Base-by-base conservation (phyloP, 2,797 vertebrate species). In the Austrolebias charrua region DNA sequence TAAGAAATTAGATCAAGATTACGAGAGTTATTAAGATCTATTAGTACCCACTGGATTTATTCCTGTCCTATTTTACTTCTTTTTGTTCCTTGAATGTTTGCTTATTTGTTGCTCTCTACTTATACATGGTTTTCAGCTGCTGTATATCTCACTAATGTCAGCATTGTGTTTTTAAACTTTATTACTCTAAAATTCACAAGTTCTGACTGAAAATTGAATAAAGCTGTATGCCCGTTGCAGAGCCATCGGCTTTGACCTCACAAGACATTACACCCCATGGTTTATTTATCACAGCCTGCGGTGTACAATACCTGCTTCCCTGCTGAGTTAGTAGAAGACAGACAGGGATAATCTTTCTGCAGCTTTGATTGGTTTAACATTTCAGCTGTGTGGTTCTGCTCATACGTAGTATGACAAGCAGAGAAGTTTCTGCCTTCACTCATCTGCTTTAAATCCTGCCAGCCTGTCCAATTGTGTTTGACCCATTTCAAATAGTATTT, bases 401-500 rank as follows among this genome's bases (percentile, higher is more conserved):
- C 55, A 55, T n/a, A n/a, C n/a, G n/a, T n/a, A n/a, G n/a, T 3
- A 43, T 28, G 24, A 9, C 12, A 46, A 46, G 15, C 31, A 10
- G 44, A 38, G 11, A 53, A 35, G 56, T 58, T 49, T 44, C 29
- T 71, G 43, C 66, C 24, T 28, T n/a, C 40, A 11, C 50, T 24
- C 15, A 12, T 35, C 24, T 24, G 24, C 24, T 24, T 24, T 24
- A 1, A 29, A 50, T 59, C 66, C 55, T 65, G 24, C 20, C 53
- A 35, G 53, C 35, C 62, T 42, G 16, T 44, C 13, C 67, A 54
- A 70, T 59, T 75, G 60, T 61, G 43, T 46, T 19, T 73, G 79
- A 78, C 75, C 85, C 75, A 82, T 53, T 86, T 85, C 1, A 1
- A 13, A 33, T 50, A 19, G 38, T 63, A 59, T 76, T 72, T 55